A percentile compares a stretch with the other conserved stretches of the same genome.
Conservation (phyloP, 2,888 invertebrate species). For the Synanthedon myopaeformis region DNA sequence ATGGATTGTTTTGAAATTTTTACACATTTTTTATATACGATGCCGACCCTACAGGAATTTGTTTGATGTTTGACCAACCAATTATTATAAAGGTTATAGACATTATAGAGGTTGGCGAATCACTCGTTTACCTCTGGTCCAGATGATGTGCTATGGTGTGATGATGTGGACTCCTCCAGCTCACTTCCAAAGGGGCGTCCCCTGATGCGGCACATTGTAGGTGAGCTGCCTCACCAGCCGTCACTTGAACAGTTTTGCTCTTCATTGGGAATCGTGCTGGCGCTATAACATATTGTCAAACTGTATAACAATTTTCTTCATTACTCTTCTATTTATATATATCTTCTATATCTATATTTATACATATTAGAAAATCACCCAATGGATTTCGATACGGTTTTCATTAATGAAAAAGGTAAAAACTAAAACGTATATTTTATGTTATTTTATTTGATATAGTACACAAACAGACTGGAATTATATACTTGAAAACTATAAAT, state of each 20-base stretch:
- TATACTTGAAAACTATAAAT: too few species aligned
- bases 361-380: neutral
- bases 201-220: constrained; percentile 89
- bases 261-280: constrained; percentile 89
- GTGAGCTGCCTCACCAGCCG: constrained; percentile 84
- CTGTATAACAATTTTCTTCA: constrained; percentile 1
- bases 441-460: too few species aligned
- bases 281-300: constrained; percentile 54
- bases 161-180: constrained; percentile 85
- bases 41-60: too few species aligned
- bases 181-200: constrained; percentile 88
- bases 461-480: too few species aligned
- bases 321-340: neutral
- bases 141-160: constrained; percentile 75
- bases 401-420: too few species aligned
- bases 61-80: too few species aligned
- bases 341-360: neutral
- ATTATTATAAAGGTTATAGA: too few species aligned
- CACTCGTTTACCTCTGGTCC: constrained; percentile 70
- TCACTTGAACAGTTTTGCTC: constrained; percentile 83
- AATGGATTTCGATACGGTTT: too few species aligned
- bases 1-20: too few species aligned
- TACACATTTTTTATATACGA: too few species aligned
- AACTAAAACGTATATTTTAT: too few species aligned
- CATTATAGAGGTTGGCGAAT: too few species aligned